These are phyloP conservation scores for Theretra japonica DNA, from an alignment of 2,888 invertebrate species.

Conservation along the genomic window DNA sequence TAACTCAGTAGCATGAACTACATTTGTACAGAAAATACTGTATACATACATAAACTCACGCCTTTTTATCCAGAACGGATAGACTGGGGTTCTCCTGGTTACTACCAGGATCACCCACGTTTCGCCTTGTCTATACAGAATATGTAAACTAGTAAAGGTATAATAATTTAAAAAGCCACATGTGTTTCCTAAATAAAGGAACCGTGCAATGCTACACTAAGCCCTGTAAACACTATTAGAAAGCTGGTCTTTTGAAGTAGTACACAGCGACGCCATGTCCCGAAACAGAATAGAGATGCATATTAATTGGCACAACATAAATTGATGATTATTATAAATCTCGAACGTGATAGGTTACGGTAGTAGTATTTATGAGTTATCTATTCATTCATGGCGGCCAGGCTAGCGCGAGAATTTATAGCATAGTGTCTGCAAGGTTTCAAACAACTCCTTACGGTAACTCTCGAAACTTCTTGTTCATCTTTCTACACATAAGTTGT, in stretches of 20 bases:
- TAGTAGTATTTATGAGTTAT: background rate
- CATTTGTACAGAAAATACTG: too few relatives aligned
- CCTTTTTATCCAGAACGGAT: too few relatives aligned
- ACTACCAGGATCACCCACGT: too few relatives aligned
- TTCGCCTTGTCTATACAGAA: too few relatives aligned
- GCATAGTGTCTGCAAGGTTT: background rate
- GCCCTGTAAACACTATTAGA: background rate
- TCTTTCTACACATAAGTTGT: background rate
- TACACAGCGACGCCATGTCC: background rate
- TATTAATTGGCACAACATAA: slow-evolving; percentile 4
- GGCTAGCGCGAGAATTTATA: slow-evolving; percentile 4
- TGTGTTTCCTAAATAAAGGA: background rate
- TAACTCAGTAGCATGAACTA: too few relatives aligned
- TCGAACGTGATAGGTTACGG: slow-evolving; percentile 17
- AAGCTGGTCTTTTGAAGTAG: background rate
- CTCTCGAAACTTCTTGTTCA: background rate
- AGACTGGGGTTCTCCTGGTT: too few relatives aligned
- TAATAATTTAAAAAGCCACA: too few relatives aligned
- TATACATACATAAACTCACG: too few relatives aligned
- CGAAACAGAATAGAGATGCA: background rate
- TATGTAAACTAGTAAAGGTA: too few relatives aligned
- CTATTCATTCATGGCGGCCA: background rate
- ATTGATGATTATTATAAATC: slow-evolving; percentile 24
- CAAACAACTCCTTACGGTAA: too few relatives aligned
- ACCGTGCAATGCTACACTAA: background rate